Evolutionary conservation across 2,113 vertebrate species (phyloP), one percentile per base, ranked within the genome.

Genomic region (Reinhardtius hippoglossoides): DNA sequence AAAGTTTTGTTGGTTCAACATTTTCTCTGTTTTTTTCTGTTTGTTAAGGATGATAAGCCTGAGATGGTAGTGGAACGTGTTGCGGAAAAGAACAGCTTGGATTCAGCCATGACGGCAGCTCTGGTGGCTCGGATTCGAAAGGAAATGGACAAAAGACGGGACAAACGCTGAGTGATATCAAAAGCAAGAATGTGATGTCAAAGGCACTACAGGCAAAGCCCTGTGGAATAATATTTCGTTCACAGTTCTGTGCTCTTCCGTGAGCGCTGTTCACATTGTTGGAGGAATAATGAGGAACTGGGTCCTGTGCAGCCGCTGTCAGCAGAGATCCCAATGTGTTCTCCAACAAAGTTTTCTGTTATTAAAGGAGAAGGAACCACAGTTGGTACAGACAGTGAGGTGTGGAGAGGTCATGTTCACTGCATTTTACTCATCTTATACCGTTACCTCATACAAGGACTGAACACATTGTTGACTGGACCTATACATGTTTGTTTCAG

Each of bases 101-200:
- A 97, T 64, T 76, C 91, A 3, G 87, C 93, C 67, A 95, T 97
- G 96, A 95, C 81, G 65, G 94, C 95, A 15, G 96, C 94, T 61
- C 91, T 97, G 82, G 90, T 92, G 81, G 77, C 89, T 58, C 94
- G 96, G 9, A 88, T 97, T 83, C 92, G 76, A 79, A 94, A 94
- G 23, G 97, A 97, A 91, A 95, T 97, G 60, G 93, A 95, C 76
- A 96, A 96, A 80, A 93, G 97, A 67, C 90, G 92, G 68, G 94
- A 91, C 74, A 96, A 87, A 78, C 92, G 91, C 82, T 97, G 95
- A 95, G 1, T 2, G 1, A 56, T 23, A 6, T 23, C 9, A 26
- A n/a, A 31, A 60, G 57, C 61, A 35, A 59, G 56, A 68, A 60
- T 27, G n/a, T 12, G 18, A 65, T 31, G 54, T 72, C 54, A 24